phyloP scores from a whole-genome alignment of 2,888 invertebrate species.

The Lasioglossum leucozonium region DNA sequence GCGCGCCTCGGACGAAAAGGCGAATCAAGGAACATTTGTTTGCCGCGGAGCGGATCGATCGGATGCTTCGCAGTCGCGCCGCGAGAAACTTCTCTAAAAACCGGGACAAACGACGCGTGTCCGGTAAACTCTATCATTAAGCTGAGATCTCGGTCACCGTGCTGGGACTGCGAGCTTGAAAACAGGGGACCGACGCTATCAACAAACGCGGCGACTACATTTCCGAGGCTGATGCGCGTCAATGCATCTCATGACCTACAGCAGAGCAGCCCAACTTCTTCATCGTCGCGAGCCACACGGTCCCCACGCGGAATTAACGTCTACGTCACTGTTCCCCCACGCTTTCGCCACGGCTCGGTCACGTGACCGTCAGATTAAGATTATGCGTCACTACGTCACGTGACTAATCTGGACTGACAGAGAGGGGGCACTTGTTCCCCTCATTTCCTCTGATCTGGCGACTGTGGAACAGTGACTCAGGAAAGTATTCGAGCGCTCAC shows the following conservation, averaged over 20 bases:
- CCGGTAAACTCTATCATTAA: constrained; percentile 19
- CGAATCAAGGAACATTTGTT: constrained; percentile 15
- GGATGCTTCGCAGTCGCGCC: neutral
- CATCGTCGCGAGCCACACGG: no score
- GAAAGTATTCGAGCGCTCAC: no score
- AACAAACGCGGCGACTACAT: neutral
- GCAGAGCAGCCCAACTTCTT: no score
- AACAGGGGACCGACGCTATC: neutral
- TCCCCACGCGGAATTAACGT: no score
- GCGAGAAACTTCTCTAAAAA: neutral
- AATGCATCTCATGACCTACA: neutral
- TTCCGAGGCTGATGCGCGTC: neutral
- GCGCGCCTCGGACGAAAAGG: neutral
- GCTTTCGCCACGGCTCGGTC: no score
- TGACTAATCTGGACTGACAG: no score
- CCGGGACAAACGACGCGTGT: constrained; percentile 18
- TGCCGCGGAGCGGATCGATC: constrained; percentile 1
- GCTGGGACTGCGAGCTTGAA: neutral
- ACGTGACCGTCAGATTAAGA: no score
- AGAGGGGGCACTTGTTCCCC: no score
- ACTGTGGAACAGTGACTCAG: no score
- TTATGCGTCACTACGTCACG: no score
- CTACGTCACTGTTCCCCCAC: no score
- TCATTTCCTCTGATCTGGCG: no score
- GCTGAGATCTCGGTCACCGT: neutral